Conservation (phyloP, 2,113 vertebrate genomes). For the Progne subis region DNA sequence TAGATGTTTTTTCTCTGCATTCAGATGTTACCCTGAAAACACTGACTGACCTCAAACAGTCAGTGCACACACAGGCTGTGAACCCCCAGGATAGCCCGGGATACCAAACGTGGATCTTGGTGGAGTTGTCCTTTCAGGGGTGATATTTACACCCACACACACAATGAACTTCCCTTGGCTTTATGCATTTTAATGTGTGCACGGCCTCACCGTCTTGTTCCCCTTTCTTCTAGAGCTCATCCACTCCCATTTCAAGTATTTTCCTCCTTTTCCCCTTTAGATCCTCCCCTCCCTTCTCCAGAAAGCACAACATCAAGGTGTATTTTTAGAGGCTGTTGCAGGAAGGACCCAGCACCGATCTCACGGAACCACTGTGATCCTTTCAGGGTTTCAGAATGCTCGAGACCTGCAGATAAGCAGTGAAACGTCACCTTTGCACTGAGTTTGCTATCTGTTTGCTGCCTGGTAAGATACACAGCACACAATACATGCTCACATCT, state of each 20-base stretch:
- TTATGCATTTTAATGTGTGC: rapidly evolving
- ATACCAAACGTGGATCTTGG: rapidly evolving
- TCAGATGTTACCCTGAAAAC: neutral
- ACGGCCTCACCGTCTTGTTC: neutral
- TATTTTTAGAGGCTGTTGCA: neutral
- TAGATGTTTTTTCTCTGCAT: neutral
- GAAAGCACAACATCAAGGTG: neutral
- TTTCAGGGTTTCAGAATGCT: neutral
- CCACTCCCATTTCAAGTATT: neutral
- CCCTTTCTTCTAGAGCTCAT: neutral
- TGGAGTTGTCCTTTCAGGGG: neutral
- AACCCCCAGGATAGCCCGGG: neutral
- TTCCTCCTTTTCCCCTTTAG: neutral
- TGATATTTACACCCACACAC: neutral
- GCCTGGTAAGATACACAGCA: neutral
- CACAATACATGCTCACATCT: neutral
- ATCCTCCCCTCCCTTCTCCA: neutral
- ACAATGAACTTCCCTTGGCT: neutral
- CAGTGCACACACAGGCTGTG: neutral
- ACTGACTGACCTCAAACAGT: neutral
- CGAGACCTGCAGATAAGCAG: rapidly evolving
- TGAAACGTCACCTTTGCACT: neutral
- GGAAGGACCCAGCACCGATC: neutral
- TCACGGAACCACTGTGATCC: neutral
- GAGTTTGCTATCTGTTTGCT: neutral